A percentile compares a stretch with the other conserved stretches of the same genome.
Conservation (phyloP, 2,888 invertebrate species). For the Rotaria macrura region DNA sequence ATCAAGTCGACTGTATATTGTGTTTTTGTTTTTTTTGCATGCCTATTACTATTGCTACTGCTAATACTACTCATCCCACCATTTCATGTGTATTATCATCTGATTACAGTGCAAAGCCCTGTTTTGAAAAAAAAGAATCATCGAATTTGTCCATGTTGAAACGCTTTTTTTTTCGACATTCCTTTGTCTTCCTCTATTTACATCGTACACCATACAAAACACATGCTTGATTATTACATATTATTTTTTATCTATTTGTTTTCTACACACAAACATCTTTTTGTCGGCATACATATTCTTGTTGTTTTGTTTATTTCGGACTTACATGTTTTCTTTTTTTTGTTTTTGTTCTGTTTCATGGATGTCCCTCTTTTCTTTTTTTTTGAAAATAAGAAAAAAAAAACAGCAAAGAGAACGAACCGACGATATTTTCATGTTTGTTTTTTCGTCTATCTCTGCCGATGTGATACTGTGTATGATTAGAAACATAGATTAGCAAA, state of each 20-base stretch:
- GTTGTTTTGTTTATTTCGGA: conserved; percentile 7
- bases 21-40: conserved; percentile 8
- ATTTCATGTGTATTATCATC: conserved; percentile 15
- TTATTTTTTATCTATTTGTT: conserved; percentile 10
- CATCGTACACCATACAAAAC: neutral
- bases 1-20: neutral
- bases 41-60: neutral
- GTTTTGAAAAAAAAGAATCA: neutral
- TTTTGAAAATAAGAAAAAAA: neutral
- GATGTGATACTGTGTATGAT: conserved; percentile 1
- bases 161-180: neutral
- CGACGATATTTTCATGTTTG: neutral
- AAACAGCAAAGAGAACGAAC: neutral
- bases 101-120: conserved; percentile 24
- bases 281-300: conserved; percentile 1
- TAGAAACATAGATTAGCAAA: conserved; percentile 10
- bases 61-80: neutral
- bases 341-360: neutral
- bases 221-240: conserved; percentile 4
- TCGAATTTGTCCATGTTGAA: neutral
- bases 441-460: neutral
- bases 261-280: neutral
- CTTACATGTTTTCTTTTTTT: too few species aligned
- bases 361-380: neutral
- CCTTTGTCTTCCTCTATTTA: neutral